These are phyloP conservation scores for Tapirus indicus DNA, from an alignment of 2,797 vertebrate genomes.

Conservation along the genomic window DNA sequence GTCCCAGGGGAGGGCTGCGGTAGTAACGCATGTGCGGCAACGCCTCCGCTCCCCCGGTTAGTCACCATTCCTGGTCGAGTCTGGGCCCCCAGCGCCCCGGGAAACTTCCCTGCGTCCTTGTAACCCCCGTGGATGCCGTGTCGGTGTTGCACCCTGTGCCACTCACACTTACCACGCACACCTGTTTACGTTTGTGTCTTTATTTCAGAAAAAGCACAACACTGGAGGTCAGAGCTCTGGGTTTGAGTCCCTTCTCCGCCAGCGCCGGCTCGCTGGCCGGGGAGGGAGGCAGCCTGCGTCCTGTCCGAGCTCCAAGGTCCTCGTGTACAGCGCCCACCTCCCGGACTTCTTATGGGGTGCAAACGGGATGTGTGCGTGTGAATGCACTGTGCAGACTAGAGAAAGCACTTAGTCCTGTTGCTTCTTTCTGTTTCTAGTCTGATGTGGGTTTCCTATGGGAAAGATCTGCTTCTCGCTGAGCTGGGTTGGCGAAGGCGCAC, in stretches of 20 bases:
- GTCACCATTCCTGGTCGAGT: neutral
- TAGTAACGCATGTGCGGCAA: neutral
- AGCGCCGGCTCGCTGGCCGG: fast-evolving
- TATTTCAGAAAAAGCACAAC: neutral
- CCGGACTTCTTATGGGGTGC: neutral
- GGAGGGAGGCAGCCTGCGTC: neutral
- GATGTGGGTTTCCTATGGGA: neutral
- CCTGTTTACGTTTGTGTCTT: neutral
- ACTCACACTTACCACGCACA: fast-evolving
- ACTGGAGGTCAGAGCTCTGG: neutral
- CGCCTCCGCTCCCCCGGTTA: neutral
- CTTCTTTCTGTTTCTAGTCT: constrained; percentile 12
- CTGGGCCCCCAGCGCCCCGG: neutral
- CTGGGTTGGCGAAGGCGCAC: too few species aligned
- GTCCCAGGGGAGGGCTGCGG: neutral
- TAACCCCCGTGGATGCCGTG: neutral
- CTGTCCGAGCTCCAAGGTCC: neutral
- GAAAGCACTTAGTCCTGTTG: neutral
- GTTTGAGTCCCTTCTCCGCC: neutral
- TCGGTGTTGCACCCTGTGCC: neutral
- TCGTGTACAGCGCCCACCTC: neutral
- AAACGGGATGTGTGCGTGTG: neutral
- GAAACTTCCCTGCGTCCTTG: neutral
- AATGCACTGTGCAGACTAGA: constrained; percentile 18
- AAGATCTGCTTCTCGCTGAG: neutral